phyloP scores from a whole-genome alignment of 2,888 invertebrate genomes.

The Tachina fera region DNA sequence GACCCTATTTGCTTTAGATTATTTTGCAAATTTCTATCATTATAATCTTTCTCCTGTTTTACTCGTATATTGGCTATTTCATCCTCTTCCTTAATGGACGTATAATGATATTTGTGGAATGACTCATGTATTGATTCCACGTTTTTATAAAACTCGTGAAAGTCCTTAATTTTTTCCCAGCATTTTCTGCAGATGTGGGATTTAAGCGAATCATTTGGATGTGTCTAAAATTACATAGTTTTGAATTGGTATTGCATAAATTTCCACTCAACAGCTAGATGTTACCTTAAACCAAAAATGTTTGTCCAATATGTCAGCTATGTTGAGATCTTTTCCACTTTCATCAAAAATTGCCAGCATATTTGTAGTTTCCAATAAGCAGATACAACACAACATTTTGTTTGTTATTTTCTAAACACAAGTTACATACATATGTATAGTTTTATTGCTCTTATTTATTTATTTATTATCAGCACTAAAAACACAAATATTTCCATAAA shows the following conservation, averaged over 20 bases:
- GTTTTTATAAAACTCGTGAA: conserved; percentile 79
- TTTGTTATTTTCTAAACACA: conserved; percentile 37
- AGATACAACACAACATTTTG: conserved; percentile 78
- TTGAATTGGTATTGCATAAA: neutral
- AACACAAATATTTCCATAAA: neutral
- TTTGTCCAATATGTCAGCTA: conserved; percentile 77
- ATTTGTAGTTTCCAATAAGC: conserved; percentile 77
- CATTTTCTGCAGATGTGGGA: conserved; percentile 79
- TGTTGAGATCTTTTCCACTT: conserved; percentile 75
- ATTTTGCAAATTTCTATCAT: conserved; percentile 54
- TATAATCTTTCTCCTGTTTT: conserved; percentile 44
- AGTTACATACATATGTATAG: neutral
- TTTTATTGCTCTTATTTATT: neutral
- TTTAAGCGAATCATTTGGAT: conserved; percentile 67
- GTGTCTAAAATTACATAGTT: conserved; percentile 22
- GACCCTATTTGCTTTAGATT: conserved; percentile 25
- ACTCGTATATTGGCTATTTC: conserved; percentile 25
- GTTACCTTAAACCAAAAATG: conserved; percentile 82
- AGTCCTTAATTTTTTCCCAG: conserved; percentile 79
- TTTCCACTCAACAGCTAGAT: conserved; percentile 5
- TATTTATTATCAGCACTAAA: neutral
- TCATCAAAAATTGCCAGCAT: conserved; percentile 78
- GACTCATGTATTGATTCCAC: conserved; percentile 78
- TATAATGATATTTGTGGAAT: conserved; percentile 36
- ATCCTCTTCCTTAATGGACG: conserved; percentile 38